Conservation (phyloP, 2,888 invertebrate genomes). For the Notodonta dromedarius region DNA sequence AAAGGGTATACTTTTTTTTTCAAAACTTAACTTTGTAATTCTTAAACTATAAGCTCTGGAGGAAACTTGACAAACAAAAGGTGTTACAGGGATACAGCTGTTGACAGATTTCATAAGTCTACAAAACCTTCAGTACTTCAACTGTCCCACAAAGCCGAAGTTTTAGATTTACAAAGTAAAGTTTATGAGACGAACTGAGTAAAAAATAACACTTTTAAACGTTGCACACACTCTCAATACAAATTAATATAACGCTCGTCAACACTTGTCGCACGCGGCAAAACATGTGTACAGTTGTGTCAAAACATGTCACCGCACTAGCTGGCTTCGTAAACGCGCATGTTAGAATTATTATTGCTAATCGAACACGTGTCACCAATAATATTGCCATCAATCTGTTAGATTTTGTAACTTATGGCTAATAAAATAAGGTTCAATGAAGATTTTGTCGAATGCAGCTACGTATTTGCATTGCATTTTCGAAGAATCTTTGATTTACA, state of each 20-base stretch:
- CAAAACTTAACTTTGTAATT: no score
- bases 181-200: no score
- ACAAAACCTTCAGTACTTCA: no score
- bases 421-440: neutral
- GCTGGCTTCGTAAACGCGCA: conserved; percentile 3
- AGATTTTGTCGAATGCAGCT: neutral
- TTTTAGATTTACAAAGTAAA: no score
- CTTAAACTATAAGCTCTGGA: no score
- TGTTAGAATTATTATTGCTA: conserved; percentile 1
- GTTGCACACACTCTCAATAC: neutral
- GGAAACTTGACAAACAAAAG: no score
- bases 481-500: conserved; percentile 3
- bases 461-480: neutral
- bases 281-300: conserved; percentile 5
- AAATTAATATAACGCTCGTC: neutral
- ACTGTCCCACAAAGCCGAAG: no score
- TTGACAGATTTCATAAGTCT: no score
- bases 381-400: neutral
- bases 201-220: no score
- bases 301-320: conserved; percentile 4
- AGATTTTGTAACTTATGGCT: neutral
- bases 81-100: no score
- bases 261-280: conserved; percentile 1
- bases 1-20: no score
- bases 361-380: neutral